phyloP scores from a whole-genome alignment of 1,140 invertebrate species.

The Phthorimaea operculella region DNA sequence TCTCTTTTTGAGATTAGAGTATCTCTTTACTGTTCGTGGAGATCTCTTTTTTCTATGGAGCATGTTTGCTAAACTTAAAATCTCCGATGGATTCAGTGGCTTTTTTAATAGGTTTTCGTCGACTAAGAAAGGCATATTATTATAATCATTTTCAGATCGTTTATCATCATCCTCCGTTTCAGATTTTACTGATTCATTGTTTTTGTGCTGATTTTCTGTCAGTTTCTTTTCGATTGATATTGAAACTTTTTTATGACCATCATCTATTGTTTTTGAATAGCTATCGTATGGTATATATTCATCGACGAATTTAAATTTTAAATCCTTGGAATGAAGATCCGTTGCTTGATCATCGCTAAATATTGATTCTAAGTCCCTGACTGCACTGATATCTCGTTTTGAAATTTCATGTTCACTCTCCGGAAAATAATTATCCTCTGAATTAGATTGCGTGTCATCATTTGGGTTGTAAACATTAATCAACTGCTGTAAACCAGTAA shows the following conservation, averaged over 20 bases:
- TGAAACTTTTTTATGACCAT: constrained; percentile 11
- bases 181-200: neutral
- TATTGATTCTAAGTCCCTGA: constrained; percentile 5
- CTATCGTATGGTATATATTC: constrained; percentile 19
- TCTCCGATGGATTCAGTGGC: constrained; percentile 30
- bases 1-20: constrained; percentile 39
- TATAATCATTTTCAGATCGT: neutral
- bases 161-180: no score
- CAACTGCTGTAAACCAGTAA: constrained; percentile 46
- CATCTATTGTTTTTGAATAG: constrained; percentile 26
- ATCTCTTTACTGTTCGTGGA: constrained; percentile 24
- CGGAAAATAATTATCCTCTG: constrained; percentile 7
- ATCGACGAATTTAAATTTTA: constrained; percentile 22
- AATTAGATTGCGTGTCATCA: constrained; percentile 23
- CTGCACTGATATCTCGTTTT: constrained; percentile 17
- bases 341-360: constrained; percentile 17
- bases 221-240: constrained; percentile 11
- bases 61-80: constrained; percentile 28
- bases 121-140: neutral
- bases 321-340: constrained; percentile 30
- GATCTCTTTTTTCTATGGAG: constrained; percentile 33
- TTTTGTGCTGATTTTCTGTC: neutral
- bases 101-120: constrained; percentile 3
- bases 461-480: constrained; percentile 41
- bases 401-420: constrained; percentile 19